A percentile compares a stretch with the other conserved stretches of the same genome.
Evolutionary conservation across 2,113 vertebrate genomes (phyloP).

Genomic region (Gasterosteus nipponicus): DNA sequence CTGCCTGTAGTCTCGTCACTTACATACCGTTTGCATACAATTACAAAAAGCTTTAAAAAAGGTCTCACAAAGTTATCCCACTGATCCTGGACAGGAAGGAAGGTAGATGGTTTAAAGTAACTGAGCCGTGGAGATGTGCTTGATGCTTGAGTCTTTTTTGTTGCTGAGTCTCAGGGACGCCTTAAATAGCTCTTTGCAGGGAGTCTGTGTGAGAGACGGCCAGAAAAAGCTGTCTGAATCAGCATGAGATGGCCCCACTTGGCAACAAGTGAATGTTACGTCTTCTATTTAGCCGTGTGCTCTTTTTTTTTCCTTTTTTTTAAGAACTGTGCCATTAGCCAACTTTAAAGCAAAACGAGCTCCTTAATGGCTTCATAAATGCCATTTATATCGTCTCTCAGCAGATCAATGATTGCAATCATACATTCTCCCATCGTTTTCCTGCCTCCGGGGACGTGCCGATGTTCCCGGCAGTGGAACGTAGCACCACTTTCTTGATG

Average conservation of each 20-base stretch:
- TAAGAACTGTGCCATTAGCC: constrained; percentile 38
- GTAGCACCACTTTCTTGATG: constrained; percentile 65
- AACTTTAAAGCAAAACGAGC: constrained; percentile 57
- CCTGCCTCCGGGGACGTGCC: constrained; percentile 27
- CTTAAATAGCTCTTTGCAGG: constrained; percentile 54
- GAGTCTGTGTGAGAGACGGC: constrained; percentile 36
- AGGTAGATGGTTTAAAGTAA: neutral
- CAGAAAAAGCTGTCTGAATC: constrained; percentile 49
- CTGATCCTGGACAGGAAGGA: neutral
- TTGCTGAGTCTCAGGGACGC: constrained; percentile 24
- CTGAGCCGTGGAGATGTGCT: constrained; percentile 22
- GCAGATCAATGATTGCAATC: constrained; percentile 49
- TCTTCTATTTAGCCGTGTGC: constrained; percentile 46
- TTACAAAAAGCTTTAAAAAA: neutral
- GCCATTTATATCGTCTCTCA: constrained; percentile 29
- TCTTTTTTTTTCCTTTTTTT: constrained; percentile 24
- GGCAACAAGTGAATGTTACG: constrained; percentile 41
- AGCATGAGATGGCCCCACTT: constrained; percentile 53
- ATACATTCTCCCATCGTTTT: constrained; percentile 10
- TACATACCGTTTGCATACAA: constrained; percentile 3
- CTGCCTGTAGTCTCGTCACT: neutral
- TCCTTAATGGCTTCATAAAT: constrained; percentile 39
- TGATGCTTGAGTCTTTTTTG: constrained; percentile 5
- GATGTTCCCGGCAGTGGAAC: constrained; percentile 64
- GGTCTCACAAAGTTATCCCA: neutral